These are phyloP conservation scores for Chloromyia formosa DNA, from an alignment of 2,888 invertebrate species.

Conservation along the genomic window DNA sequence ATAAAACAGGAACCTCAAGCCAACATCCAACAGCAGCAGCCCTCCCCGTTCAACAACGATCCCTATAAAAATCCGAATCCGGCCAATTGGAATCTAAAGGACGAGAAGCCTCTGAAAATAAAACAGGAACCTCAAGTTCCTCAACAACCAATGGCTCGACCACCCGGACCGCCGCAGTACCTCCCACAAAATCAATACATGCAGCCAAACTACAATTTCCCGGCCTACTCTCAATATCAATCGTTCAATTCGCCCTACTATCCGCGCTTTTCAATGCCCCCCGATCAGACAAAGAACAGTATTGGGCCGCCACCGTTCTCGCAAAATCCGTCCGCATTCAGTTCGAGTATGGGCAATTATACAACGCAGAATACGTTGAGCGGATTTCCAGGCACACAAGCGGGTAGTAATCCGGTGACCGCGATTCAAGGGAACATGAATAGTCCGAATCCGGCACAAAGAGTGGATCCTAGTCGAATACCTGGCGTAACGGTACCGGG, in stretches of 20 bases:
- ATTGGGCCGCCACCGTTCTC: slow-evolving; percentile 70
- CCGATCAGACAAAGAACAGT: slow-evolving; percentile 69
- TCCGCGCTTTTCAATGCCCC: background rate
- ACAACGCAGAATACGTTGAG: background rate
- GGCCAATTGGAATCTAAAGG: slow-evolving; percentile 65
- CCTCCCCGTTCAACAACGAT: too few relatives aligned
- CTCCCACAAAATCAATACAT: slow-evolving; percentile 86
- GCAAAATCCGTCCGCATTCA: background rate
- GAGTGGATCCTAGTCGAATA: slow-evolving; percentile 45
- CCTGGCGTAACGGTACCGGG: slow-evolving; percentile 62
- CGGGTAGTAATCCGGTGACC: slow-evolving; percentile 51
- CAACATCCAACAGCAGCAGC: slow-evolving; percentile 35
- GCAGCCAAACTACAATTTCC: slow-evolving; percentile 80
- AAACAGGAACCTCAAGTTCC: slow-evolving; percentile 86
- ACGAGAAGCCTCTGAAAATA: slow-evolving; percentile 62
- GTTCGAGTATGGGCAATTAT: background rate
- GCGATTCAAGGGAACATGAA: background rate
- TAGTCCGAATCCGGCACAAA: background rate
- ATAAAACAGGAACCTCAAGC: slow-evolving; percentile 87
- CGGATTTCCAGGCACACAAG: slow-evolving; percentile 26
- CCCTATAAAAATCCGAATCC: too few relatives aligned
- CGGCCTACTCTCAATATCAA: slow-evolving; percentile 79
- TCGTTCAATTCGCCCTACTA: background rate
- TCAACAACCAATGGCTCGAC: slow-evolving; percentile 88
- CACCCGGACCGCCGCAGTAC: slow-evolving; percentile 90